Evolutionary conservation across 2,888 invertebrate species (phyloP).

Genomic region (Sinentomon sp.): DNA sequence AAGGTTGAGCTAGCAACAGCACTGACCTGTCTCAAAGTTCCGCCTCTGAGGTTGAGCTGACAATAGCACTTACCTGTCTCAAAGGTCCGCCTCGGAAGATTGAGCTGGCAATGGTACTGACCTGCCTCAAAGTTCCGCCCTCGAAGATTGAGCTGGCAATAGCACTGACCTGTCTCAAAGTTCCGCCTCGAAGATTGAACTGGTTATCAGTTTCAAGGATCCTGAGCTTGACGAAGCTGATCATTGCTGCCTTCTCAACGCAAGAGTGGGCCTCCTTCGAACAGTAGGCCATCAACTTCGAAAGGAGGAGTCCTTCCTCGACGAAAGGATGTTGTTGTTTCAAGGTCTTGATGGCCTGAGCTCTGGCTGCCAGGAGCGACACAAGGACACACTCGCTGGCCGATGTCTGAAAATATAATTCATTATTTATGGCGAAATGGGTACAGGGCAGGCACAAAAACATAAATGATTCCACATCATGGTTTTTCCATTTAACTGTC

Average conservation of each 20-base stretch:
- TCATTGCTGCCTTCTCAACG: slow-evolving; percentile 82
- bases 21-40: too few species aligned
- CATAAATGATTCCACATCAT: not conserved
- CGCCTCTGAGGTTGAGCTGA: too few species aligned
- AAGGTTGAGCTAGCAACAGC: too few species aligned
- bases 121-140: too few species aligned
- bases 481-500: slow-evolving; percentile 1
- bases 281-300: slow-evolving; percentile 78
- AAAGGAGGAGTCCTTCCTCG: slow-evolving; percentile 65
- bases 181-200: slow-evolving; percentile 49
- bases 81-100: too few species aligned
- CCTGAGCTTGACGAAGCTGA: slow-evolving; percentile 62
- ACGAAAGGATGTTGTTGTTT: slow-evolving; percentile 60
- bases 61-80: too few species aligned
- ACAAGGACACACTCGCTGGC: slow-evolving; percentile 87
- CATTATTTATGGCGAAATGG: not conserved
- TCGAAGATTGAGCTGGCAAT: too few species aligned
- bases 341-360: slow-evolving; percentile 54
- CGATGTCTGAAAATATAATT: slow-evolving; percentile 37
- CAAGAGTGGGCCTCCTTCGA: slow-evolving; percentile 73
- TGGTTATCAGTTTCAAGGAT: slow-evolving; percentile 67
- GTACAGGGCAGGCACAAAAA: slow-evolving; percentile 1
- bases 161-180: slow-evolving; percentile 36
- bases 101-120: too few species aligned
- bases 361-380: slow-evolving; percentile 69